These are phyloP conservation scores for Coleophora deauratella DNA, from an alignment of 2,888 invertebrate species.

Conservation along the genomic window DNA sequence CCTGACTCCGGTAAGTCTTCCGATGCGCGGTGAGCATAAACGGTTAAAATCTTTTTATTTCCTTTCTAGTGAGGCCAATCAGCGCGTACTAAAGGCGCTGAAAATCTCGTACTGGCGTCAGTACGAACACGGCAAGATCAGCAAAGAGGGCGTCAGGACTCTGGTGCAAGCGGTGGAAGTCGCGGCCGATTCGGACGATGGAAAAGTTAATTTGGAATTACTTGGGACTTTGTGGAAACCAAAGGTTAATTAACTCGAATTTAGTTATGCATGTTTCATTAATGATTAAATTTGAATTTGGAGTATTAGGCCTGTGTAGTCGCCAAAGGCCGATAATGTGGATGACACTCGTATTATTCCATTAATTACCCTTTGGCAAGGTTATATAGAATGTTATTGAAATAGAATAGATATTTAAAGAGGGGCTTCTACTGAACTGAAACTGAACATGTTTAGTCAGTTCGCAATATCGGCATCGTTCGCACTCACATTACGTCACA, in stretches of 20 bases:
- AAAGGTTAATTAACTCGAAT: slow-evolving; percentile 31
- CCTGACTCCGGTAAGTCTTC: too few relatives aligned
- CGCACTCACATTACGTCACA: too few relatives aligned
- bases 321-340: neutral
- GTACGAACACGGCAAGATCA: slow-evolving; percentile 76
- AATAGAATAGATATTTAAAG: too few relatives aligned
- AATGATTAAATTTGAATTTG: neutral
- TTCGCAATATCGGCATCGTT: too few relatives aligned
- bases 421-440: too few relatives aligned
- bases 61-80: slow-evolving; percentile 66
- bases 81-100: slow-evolving; percentile 74
- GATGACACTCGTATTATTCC: too few relatives aligned
- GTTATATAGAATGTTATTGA: too few relatives aligned
- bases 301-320: neutral
- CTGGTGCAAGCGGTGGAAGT: slow-evolving; percentile 70
- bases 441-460: too few relatives aligned
- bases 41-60: too few relatives aligned
- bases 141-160: slow-evolving; percentile 70
- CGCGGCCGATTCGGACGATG: slow-evolving; percentile 60
- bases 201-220: slow-evolving; percentile 54
- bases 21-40: too few relatives aligned
- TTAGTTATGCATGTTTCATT: neutral
- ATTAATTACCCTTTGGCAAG: too few relatives aligned
- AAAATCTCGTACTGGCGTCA: slow-evolving; percentile 78
- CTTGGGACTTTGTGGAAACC: slow-evolving; percentile 60